Base-by-base conservation (phyloP, 2,113 vertebrate genomes). In the Columba livia region DNA sequence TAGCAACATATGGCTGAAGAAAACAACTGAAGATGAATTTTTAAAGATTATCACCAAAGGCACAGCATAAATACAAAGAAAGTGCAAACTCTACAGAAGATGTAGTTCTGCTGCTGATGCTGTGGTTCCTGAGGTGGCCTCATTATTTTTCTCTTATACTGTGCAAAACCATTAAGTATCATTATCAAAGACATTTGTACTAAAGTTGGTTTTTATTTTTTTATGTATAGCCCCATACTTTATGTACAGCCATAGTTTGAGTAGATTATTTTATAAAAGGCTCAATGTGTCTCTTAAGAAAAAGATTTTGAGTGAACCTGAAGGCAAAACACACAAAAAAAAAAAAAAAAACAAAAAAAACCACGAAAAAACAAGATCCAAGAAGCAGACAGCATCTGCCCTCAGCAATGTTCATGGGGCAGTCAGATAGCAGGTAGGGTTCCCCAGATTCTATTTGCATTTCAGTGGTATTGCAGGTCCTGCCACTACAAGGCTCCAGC, bases 21-120 rank as follows among this genome's bases (percentile, higher is more conserved):
- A 96, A 96, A 90, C 24, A 72, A 74, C n/a, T 29, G 47, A 95
- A 95, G 61, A 80, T 86, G 29, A 88, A 91, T 93, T 94, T 95
- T 96, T 88, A 85, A 96, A 88, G 44, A 66, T 95, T 84, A 84
- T 74, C 60, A 81, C 31, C 60, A 87, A 96, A 88, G 91, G 66
- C 31, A 89, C 19, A 36, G 47, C 79, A 82, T 91, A 92, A 90
- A 90, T 54, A 93, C 75, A 74, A 83, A 56, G 34, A 42, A 81
- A 77, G 28, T 25, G 16, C 60, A 85, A 78, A 84, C 16, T 71
- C 64, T 44, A 38, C 26, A 89, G 31, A 91, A 90, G 17, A 29
- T 73, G 44, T 65, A 67, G 24, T 84, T 86, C 61, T 82, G 47
- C 32, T 80, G 57, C 25, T 93, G 75, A 88, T 48, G 38, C 19